Percentiles rank a stretch among this genome's conserved stretches.
phyloP scores from a whole-genome alignment of 2,888 invertebrate species.

The Ischnura elegans region DNA sequence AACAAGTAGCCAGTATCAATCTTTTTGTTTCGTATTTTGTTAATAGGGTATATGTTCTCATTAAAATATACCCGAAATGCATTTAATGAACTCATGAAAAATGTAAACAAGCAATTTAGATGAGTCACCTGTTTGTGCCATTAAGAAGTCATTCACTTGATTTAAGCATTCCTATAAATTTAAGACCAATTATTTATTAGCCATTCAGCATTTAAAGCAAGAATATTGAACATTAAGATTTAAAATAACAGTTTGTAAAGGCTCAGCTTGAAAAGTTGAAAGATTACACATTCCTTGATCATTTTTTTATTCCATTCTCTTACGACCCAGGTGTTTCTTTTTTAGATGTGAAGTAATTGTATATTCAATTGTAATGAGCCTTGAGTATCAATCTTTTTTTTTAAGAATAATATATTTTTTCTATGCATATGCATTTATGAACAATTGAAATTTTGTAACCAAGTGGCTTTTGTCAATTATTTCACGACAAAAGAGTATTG shows the following conservation, averaged over 20 bases:
- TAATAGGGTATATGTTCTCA: constrained; percentile 18
- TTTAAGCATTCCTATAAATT: constrained; percentile 60
- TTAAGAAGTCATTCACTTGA: constrained; percentile 52
- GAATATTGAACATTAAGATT: not conserved
- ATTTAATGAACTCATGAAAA: constrained; percentile 30
- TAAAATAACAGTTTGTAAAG: not conserved
- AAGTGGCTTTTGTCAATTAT: constrained; percentile 1
- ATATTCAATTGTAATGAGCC: not conserved
- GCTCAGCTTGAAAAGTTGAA: not conserved
- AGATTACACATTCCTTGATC: not conserved
- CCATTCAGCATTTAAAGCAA: not conserved
- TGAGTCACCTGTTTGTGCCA: constrained; percentile 63
- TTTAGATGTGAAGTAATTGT: not conserved
- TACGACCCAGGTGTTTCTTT: not conserved
- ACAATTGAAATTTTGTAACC: not conserved
- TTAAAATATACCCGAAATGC: constrained; percentile 22
- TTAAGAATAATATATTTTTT: constrained; percentile 35
- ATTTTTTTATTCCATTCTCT: not conserved
- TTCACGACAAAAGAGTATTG: constrained; percentile 32
- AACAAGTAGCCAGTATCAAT: not conserved
- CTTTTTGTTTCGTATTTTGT: constrained; percentile 48
- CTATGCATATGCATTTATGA: not conserved
- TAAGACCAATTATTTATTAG: constrained; percentile 38
- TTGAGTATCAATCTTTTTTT: not conserved
- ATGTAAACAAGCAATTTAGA: constrained; percentile 41